phyloP scores from a whole-genome alignment of 2,113 vertebrate species.

The Nicator chloris region DNA sequence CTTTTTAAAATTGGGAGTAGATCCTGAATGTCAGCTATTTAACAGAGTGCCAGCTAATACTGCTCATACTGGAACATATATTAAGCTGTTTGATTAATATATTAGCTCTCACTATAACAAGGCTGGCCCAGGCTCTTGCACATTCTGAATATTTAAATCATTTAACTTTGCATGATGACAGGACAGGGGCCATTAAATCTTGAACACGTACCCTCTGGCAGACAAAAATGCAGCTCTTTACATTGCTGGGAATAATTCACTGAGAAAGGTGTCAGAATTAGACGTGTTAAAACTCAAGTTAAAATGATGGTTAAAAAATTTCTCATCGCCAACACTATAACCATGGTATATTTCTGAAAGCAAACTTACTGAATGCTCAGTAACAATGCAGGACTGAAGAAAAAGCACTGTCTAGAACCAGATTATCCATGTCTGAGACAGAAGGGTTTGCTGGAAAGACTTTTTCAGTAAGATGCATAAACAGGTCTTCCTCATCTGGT shows the following conservation, averaged over 20 bases:
- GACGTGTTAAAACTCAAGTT: neutral
- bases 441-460: neutral
- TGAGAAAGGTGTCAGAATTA: slow-evolving; percentile 1
- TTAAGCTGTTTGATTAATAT: slow-evolving; percentile 48
- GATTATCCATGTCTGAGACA: neutral
- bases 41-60: neutral
- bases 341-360: neutral
- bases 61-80: slow-evolving; percentile 8
- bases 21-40: slow-evolving; percentile 36
- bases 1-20: slow-evolving; percentile 23
- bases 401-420: neutral
- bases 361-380: neutral
- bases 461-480: neutral
- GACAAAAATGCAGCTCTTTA: neutral
- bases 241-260: neutral
- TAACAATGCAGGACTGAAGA: neutral
- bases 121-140: neutral
- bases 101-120: slow-evolving; percentile 36
- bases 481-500: neutral
- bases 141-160: slow-evolving; percentile 40
- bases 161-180: slow-evolving; percentile 32
- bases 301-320: neutral
- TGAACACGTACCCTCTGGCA: neutral
- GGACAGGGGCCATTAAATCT: slow-evolving; percentile 25
- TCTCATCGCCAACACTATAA: neutral